These are phyloP conservation scores for Spicauda simplicius DNA, from an alignment of 2,888 invertebrate species.

Conservation along the genomic window DNA sequence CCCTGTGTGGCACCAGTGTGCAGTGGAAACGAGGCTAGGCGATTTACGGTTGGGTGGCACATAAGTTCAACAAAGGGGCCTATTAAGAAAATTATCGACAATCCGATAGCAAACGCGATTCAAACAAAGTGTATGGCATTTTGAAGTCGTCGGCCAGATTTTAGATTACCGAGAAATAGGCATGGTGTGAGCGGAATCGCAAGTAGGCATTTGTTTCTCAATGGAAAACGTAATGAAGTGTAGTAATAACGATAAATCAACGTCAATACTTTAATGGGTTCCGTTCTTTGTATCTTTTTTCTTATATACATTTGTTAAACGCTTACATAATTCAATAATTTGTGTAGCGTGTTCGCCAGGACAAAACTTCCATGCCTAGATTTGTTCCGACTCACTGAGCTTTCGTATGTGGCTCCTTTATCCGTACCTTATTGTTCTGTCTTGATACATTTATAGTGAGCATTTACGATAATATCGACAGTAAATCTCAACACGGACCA, in stretches of 20 bases:
- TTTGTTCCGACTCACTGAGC: constrained; percentile 20
- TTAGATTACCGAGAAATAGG: constrained; percentile 33
- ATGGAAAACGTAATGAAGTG: constrained; percentile 30
- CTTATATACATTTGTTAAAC: neutral
- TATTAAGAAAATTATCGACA: constrained; percentile 38
- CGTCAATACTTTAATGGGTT: constrained; percentile 6
- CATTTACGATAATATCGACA: constrained; percentile 31
- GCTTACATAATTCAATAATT: constrained; percentile 15
- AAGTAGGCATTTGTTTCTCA: constrained; percentile 32
- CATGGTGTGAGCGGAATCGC: constrained; percentile 17
- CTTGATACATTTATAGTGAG: constrained; percentile 31
- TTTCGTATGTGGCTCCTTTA: constrained; percentile 24
- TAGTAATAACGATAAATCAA: constrained; percentile 29
- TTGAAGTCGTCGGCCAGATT: constrained; percentile 31
- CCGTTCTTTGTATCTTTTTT: neutral
- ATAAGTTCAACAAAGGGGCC: constrained; percentile 37
- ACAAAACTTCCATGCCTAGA: constrained; percentile 24
- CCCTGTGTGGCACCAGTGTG: constrained; percentile 15
- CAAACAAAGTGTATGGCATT: constrained; percentile 32
- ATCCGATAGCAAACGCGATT: constrained; percentile 36
- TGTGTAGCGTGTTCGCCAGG: neutral
- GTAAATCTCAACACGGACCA: constrained; percentile 35
- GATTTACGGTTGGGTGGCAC: constrained; percentile 35
- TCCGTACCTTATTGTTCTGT: constrained; percentile 32
- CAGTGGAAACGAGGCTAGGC: constrained; percentile 27